These are phyloP conservation scores for Ceratosolen fusciceps DNA, from an alignment of 1,140 invertebrate genomes.

Conservation along the genomic window DNA sequence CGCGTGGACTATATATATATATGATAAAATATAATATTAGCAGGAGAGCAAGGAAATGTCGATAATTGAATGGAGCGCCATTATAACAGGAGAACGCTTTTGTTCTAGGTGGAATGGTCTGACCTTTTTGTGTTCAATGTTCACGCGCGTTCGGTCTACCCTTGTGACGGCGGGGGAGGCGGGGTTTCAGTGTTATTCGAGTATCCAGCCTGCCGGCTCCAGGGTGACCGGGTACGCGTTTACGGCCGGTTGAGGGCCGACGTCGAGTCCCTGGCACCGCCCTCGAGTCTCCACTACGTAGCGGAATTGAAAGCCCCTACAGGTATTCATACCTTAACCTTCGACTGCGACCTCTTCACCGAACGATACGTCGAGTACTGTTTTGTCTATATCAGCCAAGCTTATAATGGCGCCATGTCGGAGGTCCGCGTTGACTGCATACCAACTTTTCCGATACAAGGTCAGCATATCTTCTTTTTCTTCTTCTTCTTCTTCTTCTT, in stretches of 20 bases:
- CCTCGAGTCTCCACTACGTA: constrained; percentile 67
- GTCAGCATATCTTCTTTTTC: no score
- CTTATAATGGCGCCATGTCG: constrained; percentile 83
- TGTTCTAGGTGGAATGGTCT: constrained; percentile 84
- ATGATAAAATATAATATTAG: no score
- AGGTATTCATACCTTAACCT: constrained; percentile 81
- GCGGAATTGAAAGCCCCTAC: constrained; percentile 73
- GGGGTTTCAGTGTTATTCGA: constrained; percentile 83
- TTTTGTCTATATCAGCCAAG: constrained; percentile 87
- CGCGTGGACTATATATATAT: no score
- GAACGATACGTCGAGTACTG: constrained; percentile 88
- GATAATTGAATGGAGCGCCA: no score
- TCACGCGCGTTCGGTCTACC: constrained; percentile 83
- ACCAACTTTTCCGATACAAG: constrained; percentile 82
- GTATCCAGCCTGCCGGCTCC: constrained; percentile 84
- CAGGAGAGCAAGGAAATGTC: no score
- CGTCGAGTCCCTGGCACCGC: constrained; percentile 76
- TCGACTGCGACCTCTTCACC: constrained; percentile 86
- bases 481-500: no score
- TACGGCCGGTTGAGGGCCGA: constrained; percentile 79
- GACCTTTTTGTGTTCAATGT: constrained; percentile 87
- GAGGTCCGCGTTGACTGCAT: constrained; percentile 86
- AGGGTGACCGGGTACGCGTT: constrained; percentile 81
- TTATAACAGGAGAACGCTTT: no score
- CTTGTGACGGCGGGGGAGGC: constrained; percentile 78